Conservation (phyloP, 2,797 vertebrate genomes). For the Aythya fuligula region DNA sequence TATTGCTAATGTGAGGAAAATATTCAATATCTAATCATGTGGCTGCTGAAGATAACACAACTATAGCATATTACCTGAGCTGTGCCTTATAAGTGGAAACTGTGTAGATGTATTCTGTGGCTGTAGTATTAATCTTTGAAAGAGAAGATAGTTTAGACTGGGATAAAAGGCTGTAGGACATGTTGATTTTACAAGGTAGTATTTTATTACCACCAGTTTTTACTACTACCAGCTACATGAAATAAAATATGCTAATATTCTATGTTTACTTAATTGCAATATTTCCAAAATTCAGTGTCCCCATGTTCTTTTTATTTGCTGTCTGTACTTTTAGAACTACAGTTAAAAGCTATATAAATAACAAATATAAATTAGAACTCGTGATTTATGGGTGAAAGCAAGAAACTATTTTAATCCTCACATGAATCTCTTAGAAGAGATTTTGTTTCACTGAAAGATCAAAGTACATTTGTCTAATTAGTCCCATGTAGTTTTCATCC, state of each 20-base stretch:
- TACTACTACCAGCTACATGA: neutral
- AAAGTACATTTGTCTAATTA: neutral
- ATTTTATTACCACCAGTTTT: neutral
- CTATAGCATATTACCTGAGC: neutral
- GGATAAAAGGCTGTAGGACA: neutral
- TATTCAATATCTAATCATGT: conserved; percentile 26
- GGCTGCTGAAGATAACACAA: neutral
- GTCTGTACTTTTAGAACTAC: neutral
- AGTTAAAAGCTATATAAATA: neutral
- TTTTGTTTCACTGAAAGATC: neutral
- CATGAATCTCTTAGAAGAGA: neutral
- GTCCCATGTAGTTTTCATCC: neutral
- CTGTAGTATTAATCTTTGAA: neutral
- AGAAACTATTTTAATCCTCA: neutral
- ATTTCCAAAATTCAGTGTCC: neutral
- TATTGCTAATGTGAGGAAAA: neutral
- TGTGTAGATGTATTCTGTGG: neutral
- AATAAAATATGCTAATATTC: conserved; percentile 6
- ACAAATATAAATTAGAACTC: neutral
- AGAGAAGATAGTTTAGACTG: neutral
- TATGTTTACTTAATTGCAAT: neutral
- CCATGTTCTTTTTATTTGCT: neutral
- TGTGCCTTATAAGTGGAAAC: neutral
- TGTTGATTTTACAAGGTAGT: neutral
- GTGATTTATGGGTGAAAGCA: neutral